Percentiles rank a stretch among this genome's conserved stretches.
These are phyloP conservation scores for Crocallis elinguaria DNA, from an alignment of 2,888 invertebrate species.

Conservation along the genomic window DNA sequence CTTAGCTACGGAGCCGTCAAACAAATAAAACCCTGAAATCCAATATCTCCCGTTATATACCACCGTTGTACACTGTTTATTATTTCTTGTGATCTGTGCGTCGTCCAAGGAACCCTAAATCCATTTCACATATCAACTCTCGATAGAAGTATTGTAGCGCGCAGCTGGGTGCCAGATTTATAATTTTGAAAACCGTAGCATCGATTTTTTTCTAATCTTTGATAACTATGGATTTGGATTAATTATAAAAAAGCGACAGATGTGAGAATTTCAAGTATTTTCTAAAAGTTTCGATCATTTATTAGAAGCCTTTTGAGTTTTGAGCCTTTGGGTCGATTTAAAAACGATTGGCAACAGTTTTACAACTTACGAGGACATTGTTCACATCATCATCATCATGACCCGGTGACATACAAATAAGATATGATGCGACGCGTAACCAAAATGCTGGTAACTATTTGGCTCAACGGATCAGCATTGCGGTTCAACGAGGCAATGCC, in stretches of 20 bases:
- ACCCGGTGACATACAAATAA: too few species aligned
- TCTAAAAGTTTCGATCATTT: constrained; percentile 38
- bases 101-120: constrained; percentile 48
- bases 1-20: too few species aligned
- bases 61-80: too few species aligned
- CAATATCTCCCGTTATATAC: too few species aligned
- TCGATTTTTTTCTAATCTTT: constrained; percentile 58
- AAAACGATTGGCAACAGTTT: background rate
- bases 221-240: constrained; percentile 63
- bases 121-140: constrained; percentile 48
- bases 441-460: too few species aligned
- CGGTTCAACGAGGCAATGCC: too few species aligned
- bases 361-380: background rate
- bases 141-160: constrained; percentile 56
- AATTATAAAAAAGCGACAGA: constrained; percentile 50
- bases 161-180: constrained; percentile 65
- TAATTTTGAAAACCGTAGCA: constrained; percentile 63
- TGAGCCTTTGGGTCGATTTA: constrained; percentile 12
- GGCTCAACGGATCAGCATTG: too few species aligned
- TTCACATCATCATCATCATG: too few species aligned
- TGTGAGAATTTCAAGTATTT: constrained; percentile 36
- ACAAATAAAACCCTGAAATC: too few species aligned
- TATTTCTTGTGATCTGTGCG: background rate
- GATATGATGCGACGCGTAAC: too few species aligned
- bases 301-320: background rate